Base-by-base conservation (phyloP, 2,113 vertebrate genomes). In the Malurus melanocephalus region DNA sequence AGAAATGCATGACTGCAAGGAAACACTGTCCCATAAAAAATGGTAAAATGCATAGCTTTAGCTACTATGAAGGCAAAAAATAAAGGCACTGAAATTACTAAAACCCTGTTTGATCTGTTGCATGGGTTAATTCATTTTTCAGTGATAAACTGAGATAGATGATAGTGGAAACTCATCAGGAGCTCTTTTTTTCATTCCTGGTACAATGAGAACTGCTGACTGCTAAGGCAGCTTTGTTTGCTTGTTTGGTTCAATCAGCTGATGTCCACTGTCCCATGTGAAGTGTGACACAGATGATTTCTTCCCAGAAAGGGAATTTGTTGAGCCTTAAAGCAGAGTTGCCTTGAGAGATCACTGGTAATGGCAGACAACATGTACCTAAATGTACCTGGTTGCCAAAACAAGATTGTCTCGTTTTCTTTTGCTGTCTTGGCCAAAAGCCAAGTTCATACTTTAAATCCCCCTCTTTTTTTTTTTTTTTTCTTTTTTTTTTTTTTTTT, bases 401-500 rank as follows among this genome's bases (percentile, higher is more conserved):
- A 45, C 9, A 56, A 73, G 69, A 55, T 52, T 0, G 0, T 20
- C 28, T 72, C 40, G 26, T 86, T 86, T 85, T 78, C 40, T 19
- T 88, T 78, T 15, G 13, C 59, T 55, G 27, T 28, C 27, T 79
- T 90, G 88, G 85, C 61, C 40, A 65, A 60, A 84, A 78, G 16
- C 40, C 82, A 88, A 71, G 33, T 64, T 89, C 8, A 35, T 67
- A 80, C 22, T 87, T 79, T 35, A 80, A 64, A 86, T 26, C 30
- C 24, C 0, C 35, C 35, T 33, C 0, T 5, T 18, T 3, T 24
- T 27, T 19, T 5, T 3, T 0, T 2, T 2, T 16, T 23, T 8
- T 3, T 15, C 0, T 5, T 18, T 3, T 24, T 27, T 19, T 5
- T 3, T 0, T 2, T 2, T 16, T 23, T 8, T 3, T 15, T 22